phyloP scores from a whole-genome alignment of 2,113 vertebrate species.

The Pristiophorus japonicus region DNA sequence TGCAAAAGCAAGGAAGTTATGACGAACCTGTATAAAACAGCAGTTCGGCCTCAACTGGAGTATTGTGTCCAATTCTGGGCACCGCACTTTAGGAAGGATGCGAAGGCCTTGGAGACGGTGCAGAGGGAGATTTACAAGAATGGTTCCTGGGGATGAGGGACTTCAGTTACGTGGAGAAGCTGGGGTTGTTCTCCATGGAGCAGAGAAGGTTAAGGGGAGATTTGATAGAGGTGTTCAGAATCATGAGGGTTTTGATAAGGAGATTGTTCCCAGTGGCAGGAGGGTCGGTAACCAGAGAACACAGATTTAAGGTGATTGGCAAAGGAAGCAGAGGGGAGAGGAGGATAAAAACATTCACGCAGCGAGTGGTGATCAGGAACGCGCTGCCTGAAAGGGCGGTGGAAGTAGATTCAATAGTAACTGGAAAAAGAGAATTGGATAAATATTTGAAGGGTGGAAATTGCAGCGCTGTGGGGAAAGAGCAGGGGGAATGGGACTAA shows the following conservation, averaged over 20 bases:
- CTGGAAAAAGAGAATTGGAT: not conserved
- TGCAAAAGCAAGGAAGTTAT: too few species aligned
- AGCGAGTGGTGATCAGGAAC: not conserved
- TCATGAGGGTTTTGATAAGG: not conserved
- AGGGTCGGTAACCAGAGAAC: not conserved
- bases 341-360: not conserved
- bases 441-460: not conserved
- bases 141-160: not conserved
- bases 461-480: not conserved
- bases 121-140: not conserved
- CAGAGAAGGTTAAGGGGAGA: not conserved
- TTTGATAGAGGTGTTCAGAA: not conserved
- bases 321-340: not conserved
- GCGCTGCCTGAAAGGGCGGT: not conserved
- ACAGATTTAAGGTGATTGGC: not conserved
- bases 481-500: not conserved
- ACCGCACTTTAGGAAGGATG: not conserved
- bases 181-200: not conserved
- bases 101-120: not conserved
- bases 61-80: not conserved
- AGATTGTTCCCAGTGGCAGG: not conserved
- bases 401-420: not conserved
- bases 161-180: not conserved
- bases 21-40: not conserved
- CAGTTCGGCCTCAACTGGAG: not conserved